Percentiles rank a stretch among this genome's conserved stretches.
These are phyloP conservation scores for Diplolepis rosae DNA, from an alignment of 2,888 invertebrate genomes.

Conservation along the genomic window DNA sequence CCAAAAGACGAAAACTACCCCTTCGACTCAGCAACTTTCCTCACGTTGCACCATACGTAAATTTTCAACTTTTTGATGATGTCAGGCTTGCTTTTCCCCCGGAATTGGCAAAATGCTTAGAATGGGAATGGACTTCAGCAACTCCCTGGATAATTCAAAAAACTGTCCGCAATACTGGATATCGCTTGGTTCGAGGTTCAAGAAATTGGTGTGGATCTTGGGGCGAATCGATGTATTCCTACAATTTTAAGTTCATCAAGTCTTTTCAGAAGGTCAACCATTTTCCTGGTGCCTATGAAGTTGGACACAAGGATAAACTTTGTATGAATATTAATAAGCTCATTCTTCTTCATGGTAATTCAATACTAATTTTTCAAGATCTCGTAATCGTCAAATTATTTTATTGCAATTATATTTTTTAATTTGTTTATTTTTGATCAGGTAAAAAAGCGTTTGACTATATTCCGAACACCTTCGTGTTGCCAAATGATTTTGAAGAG, in stretches of 20 bases:
- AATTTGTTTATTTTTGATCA: neutral
- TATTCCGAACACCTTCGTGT: constrained; percentile 91
- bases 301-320: constrained; percentile 93
- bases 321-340: constrained; percentile 85
- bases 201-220: constrained; percentile 94
- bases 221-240: constrained; percentile 95
- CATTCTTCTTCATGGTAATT: constrained; percentile 75
- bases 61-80: constrained; percentile 76
- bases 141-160: constrained; percentile 79
- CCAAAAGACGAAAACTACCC: constrained; percentile 4
- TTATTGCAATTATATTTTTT: neutral
- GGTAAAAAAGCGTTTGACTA: constrained; percentile 83
- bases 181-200: constrained; percentile 74
- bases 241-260: constrained; percentile 86
- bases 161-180: constrained; percentile 76
- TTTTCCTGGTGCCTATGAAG: constrained; percentile 95
- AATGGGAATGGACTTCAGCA: constrained; percentile 79
- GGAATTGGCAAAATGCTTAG: constrained; percentile 69
- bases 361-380: neutral
- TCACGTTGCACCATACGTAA: constrained; percentile 76
- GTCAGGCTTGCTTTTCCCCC: constrained; percentile 23
- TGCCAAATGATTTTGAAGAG: constrained; percentile 82
- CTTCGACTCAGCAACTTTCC: constrained; percentile 73
- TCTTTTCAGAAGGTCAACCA: constrained; percentile 96
- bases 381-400: too few relatives aligned